A percentile compares a stretch with the other conserved stretches of the same genome.
Conservation (phyloP, 2,888 invertebrate genomes). For the Agonopterix subpropinquella region DNA sequence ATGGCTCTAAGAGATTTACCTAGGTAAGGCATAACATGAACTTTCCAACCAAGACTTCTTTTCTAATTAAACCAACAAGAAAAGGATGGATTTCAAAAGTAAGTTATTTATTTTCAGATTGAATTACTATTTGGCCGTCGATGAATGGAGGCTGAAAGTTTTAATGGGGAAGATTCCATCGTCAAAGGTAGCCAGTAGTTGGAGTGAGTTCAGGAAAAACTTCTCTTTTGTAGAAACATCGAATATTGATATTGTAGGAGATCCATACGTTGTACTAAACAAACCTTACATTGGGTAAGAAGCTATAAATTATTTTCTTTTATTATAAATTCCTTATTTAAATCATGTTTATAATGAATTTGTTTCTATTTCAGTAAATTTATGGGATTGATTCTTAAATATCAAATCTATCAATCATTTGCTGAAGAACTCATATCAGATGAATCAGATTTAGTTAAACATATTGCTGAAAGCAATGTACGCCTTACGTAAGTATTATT, state of each 20-base stretch:
- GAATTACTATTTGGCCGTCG: conserved; percentile 73
- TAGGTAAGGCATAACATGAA: conserved; percentile 42
- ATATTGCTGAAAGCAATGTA: conserved; percentile 51
- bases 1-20: conserved; percentile 73
- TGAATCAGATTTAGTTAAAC: conserved; percentile 57
- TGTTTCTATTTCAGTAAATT: conserved; percentile 65
- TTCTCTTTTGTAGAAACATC: conserved; percentile 62
- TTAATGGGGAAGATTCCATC: conserved; percentile 50
- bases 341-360: background rate
- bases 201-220: conserved; percentile 66
- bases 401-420: conserved; percentile 72
- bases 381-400: conserved; percentile 72
- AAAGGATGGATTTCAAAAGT: background rate
- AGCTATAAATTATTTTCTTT: background rate
- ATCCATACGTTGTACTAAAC: conserved; percentile 67
- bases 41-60: background rate
- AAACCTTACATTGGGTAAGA: conserved; percentile 72
- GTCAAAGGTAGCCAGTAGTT: conserved; percentile 52
- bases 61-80: no score
- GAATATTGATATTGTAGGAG: conserved; percentile 67
- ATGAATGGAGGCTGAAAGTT: conserved; percentile 72
- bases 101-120: conserved; percentile 42
- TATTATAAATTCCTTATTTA: conserved; percentile 1
- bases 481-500: conserved; percentile 52
- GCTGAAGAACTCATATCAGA: conserved; percentile 62